Conservation (phyloP, 2,113 vertebrate genomes). For the Alexandromys fortis region DNA sequence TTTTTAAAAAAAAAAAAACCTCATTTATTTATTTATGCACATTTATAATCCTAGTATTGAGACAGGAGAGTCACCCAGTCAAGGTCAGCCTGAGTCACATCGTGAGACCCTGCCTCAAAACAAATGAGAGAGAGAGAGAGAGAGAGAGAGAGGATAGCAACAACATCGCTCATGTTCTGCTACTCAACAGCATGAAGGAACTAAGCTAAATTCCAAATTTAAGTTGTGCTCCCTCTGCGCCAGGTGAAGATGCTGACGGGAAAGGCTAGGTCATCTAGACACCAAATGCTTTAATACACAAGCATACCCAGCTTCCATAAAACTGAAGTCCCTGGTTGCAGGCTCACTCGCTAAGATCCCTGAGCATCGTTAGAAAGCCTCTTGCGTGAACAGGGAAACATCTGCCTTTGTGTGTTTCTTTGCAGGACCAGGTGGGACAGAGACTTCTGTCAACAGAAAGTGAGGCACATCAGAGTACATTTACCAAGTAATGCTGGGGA, state of each 20-base stretch:
- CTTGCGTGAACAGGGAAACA: neutral
- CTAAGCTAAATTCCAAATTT: neutral
- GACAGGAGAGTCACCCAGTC: neutral
- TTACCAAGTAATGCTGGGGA: neutral
- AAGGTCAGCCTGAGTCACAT: neutral
- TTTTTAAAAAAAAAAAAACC: neutral
- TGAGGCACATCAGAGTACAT: neutral
- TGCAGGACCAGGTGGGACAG: no score
- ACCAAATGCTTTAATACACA: neutral
- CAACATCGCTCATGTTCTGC: neutral
- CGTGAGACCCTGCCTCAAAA: neutral
- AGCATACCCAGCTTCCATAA: neutral
- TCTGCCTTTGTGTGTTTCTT: no score
- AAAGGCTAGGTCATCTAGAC: neutral
- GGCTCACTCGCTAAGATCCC: neutral
- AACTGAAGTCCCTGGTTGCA: neutral
- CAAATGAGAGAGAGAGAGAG: neutral
- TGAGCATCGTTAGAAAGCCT: neutral
- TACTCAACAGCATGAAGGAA: neutral
- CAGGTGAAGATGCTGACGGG: neutral
- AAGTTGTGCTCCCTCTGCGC: neutral
- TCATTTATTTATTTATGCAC: neutral
- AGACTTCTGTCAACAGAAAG: neutral
- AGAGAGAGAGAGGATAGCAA: neutral
- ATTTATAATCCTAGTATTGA: neutral